Evolutionary conservation across 2,113 vertebrate genomes (phyloP).

Genomic region (Pelecanoides urinatrix): DNA sequence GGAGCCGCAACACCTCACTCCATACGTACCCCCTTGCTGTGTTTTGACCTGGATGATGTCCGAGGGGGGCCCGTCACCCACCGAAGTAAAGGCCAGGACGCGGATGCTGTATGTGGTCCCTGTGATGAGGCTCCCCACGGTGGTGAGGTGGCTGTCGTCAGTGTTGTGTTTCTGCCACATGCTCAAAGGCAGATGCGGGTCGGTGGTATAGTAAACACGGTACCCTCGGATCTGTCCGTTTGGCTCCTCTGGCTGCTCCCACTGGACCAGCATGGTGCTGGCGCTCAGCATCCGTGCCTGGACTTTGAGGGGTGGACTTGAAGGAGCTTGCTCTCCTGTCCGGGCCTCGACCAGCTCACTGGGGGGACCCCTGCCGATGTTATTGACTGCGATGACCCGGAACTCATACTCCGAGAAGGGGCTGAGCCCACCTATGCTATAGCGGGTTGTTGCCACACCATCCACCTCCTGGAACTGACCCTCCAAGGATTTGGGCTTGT

Average conservation of each 20-base stretch:
- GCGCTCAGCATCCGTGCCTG: conserved; percentile 92
- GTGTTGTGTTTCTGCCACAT: conserved; percentile 94
- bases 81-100: conserved; percentile 90
- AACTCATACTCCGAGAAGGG: conserved; percentile 95
- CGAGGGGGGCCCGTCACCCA: conserved; percentile 92
- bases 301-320: conserved; percentile 89
- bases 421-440: conserved; percentile 96
- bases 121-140: conserved; percentile 85
- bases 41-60: conserved; percentile 92
- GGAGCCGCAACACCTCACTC: fast-evolving
- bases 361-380: conserved; percentile 89
- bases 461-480: conserved; percentile 94
- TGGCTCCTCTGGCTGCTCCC: conserved; percentile 94
- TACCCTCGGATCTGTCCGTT: conserved; percentile 92
- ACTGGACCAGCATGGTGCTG: conserved; percentile 94
- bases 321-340: conserved; percentile 94
- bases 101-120: conserved; percentile 92
- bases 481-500: conserved; percentile 82
- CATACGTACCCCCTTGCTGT: conserved; percentile 89
- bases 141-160: conserved; percentile 86
- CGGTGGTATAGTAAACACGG: conserved; percentile 87
- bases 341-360: conserved; percentile 84
- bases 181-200: conserved; percentile 78
- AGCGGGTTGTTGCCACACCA: conserved; percentile 96
- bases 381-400: conserved; percentile 90